A percentile compares a stretch with the other conserved stretches of the same genome.
Evolutionary conservation across 2,888 invertebrate genomes (phyloP).

Genomic region (Synergus umbraculus): DNA sequence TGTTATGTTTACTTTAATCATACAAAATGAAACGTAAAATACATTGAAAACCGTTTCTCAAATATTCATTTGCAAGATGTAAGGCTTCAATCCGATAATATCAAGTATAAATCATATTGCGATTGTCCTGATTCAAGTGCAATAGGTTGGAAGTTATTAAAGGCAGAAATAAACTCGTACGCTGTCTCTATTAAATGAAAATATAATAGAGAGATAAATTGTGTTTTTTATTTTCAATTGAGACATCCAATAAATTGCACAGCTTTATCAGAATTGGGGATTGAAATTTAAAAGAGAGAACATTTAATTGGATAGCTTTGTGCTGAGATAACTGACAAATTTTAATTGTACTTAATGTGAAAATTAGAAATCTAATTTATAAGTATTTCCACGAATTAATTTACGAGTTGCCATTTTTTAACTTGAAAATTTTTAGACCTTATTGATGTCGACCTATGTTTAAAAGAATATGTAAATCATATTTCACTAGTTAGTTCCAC

Average conservation of each 20-base stretch:
- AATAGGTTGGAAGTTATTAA: background rate
- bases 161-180: background rate
- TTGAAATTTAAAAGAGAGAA: background rate
- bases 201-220: background rate
- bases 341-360: background rate
- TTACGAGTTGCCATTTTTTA: background rate
- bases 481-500: constrained; percentile 4
- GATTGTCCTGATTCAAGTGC: background rate
- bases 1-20: background rate
- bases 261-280: background rate
- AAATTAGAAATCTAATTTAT: background rate
- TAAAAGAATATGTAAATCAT: background rate
- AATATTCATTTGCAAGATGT: background rate
- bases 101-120: background rate
- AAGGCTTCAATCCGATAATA: background rate
- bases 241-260: background rate
- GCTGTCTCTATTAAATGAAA: background rate
- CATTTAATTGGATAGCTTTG: background rate
- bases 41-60: background rate
- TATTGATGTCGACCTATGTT: background rate
- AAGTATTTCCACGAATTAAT: background rate
- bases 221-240: background rate
- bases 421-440: background rate
- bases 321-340: background rate
- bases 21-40: background rate